Evolutionary conservation across 2,888 invertebrate genomes (phyloP).

Genomic region (Ophonus ardosiacus): DNA sequence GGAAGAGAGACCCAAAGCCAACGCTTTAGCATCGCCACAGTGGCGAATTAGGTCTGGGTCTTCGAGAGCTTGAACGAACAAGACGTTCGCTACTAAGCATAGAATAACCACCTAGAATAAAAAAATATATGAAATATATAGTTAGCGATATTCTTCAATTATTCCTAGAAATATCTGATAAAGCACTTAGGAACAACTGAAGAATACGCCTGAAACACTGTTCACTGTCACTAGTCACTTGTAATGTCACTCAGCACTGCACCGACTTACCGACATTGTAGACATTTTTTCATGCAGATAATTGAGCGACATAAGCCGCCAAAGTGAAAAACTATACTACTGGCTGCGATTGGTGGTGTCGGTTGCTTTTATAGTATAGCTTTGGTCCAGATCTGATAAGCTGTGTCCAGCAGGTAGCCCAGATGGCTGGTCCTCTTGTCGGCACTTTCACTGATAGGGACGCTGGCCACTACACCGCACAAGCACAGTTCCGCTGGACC

Average conservation of each 20-base stretch:
- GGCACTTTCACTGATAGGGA: conserved; percentile 59
- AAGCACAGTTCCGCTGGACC: conserved; percentile 53
- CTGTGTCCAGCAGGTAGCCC: conserved; percentile 68
- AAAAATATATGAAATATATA: not conserved
- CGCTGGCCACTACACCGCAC: not conserved
- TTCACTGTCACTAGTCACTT: conserved; percentile 27
- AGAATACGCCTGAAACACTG: not conserved
- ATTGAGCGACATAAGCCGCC: conserved; percentile 67
- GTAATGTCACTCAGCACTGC: not conserved
- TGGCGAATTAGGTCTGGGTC: conserved; percentile 69
- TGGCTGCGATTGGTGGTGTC: conserved; percentile 65
- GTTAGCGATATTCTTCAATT: not conserved
- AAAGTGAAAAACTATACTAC: conserved; percentile 68
- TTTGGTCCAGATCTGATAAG: conserved; percentile 70
- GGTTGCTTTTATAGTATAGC: conserved; percentile 69
- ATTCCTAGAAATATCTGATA: not conserved
- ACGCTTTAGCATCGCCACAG: conserved; percentile 69
- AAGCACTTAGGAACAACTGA: conserved; percentile 6
- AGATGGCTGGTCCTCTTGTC: conserved; percentile 63
- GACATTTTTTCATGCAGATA: conserved; percentile 64
- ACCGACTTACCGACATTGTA: conserved; percentile 67
- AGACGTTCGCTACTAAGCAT: conserved; percentile 25
- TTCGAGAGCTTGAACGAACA: conserved; percentile 67
- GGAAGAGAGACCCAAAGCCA: conserved; percentile 68
- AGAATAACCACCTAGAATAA: conserved; percentile 44